A percentile compares a stretch with the other conserved stretches of the same genome.
phyloP scores from a whole-genome alignment of 2,797 vertebrate genomes.

The Pseudochaenichthys georgianus region DNA sequence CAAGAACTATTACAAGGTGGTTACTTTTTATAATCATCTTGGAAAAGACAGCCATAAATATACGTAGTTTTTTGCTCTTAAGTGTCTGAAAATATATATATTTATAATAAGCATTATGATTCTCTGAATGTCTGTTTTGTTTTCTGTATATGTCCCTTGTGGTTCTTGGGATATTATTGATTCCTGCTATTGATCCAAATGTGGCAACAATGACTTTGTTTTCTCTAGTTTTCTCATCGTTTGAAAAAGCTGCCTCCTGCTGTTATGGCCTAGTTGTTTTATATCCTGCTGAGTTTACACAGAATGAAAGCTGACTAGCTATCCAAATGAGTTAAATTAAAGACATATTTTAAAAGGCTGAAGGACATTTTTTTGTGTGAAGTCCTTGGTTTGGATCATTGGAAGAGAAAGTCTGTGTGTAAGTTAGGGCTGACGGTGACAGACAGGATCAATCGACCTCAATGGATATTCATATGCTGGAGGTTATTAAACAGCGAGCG shows the following conservation, averaged over 20 bases:
- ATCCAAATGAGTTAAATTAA: constrained; percentile 21
- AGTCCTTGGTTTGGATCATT: constrained; percentile 25
- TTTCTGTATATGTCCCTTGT: constrained; percentile 14
- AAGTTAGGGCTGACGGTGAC: constrained; percentile 34
- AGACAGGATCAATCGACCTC: constrained; percentile 52
- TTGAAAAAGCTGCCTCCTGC: constrained; percentile 16
- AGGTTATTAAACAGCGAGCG: constrained; percentile 42
- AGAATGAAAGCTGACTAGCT: constrained; percentile 2
- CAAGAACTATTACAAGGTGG: constrained; percentile 85
- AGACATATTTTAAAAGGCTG: constrained; percentile 10
- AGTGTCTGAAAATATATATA: constrained; percentile 41
- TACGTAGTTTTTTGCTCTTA: constrained; percentile 61
- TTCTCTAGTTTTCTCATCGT: constrained; percentile 29
- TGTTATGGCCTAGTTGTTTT: constrained; percentile 31
- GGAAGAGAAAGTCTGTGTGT: constrained; percentile 15
- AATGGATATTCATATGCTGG: constrained; percentile 53
- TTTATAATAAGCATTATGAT: constrained; percentile 44
- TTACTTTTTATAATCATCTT: constrained; percentile 86
- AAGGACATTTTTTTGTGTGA: constrained; percentile 13
- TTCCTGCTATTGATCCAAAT: constrained; percentile 41
- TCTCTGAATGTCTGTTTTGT: constrained; percentile 36
- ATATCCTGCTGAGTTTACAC: constrained; percentile 25
- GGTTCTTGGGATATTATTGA: constrained; percentile 34
- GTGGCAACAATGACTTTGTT: constrained; percentile 30
- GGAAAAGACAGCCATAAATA: constrained; percentile 84